phyloP scores from a whole-genome alignment of 2,797 vertebrate species.

The Emydoidea blandingii region DNA sequence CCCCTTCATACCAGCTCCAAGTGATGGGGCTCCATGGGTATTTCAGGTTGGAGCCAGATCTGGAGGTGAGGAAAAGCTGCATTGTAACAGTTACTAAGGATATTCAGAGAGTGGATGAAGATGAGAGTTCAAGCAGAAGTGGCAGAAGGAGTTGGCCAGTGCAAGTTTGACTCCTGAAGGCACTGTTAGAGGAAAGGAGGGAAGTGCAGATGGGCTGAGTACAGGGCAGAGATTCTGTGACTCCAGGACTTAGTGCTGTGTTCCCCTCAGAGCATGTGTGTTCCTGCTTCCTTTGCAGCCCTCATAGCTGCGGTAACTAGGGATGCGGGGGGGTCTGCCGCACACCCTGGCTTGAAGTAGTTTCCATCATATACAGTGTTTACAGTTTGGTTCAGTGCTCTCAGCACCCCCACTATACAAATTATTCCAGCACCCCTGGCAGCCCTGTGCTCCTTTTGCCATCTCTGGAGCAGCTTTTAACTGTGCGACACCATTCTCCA shows the following conservation, averaged over 20 bases:
- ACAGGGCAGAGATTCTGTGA: neutral
- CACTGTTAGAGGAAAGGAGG: neutral
- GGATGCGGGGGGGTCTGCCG: no score
- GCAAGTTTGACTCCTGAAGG: constrained; percentile 23
- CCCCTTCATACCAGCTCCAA: neutral
- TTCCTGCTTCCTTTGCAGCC: neutral
- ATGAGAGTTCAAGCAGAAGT: constrained; percentile 43
- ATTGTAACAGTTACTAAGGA: neutral
- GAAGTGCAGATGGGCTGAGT: neutral
- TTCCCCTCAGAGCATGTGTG: neutral
- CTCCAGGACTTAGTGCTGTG: neutral
- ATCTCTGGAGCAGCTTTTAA: neutral
- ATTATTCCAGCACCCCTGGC: no score
- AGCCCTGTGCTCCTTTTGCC: constrained; percentile 4
- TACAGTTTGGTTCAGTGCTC: no score
- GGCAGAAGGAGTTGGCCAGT: constrained; percentile 39
- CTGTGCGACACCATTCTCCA: neutral
- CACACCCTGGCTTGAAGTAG: no score
- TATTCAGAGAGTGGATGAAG: neutral
- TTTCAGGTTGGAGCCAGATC: neutral
- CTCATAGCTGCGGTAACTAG: no score
- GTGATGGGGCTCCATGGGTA: neutral
- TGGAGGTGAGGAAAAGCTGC: neutral
- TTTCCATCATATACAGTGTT: no score
- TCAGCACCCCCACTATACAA: no score